Conservation (phyloP, 2,797 vertebrate genomes). For the Sebastes wilsoni region DNA sequence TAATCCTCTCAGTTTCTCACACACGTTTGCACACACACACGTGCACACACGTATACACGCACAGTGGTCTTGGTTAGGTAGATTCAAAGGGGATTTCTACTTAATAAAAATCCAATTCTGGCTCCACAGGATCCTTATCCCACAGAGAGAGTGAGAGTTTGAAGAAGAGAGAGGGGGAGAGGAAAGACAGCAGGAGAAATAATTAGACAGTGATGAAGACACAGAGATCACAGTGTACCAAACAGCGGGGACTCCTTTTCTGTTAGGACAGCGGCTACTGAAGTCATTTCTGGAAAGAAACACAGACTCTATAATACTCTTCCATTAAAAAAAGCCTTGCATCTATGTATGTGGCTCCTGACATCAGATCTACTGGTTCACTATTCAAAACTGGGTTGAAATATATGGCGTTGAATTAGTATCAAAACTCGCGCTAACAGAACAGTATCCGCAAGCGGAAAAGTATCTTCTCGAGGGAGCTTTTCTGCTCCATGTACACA, state of each 20-base stretch:
- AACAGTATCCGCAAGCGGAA: no score
- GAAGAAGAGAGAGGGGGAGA: constrained; percentile 31
- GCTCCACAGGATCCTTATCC: constrained; percentile 53
- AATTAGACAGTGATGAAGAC: constrained; percentile 63
- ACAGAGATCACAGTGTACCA: constrained; percentile 40
- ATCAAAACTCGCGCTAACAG: no score
- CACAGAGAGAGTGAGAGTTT: constrained; percentile 35
- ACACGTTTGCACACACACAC: not conserved
- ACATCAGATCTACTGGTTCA: not conserved
- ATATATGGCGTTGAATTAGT: no score
- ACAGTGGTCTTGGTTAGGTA: constrained; percentile 26
- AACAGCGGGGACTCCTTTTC: constrained; percentile 4
- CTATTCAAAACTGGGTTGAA: not conserved
- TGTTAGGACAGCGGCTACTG: not conserved
- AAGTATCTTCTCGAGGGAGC: no score
- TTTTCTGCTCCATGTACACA: no score
- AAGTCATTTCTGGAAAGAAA: not conserved
- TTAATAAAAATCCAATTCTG: constrained; percentile 66
- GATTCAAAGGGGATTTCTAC: constrained; percentile 56
- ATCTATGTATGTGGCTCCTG: not conserved
- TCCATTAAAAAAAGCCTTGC: not conserved
- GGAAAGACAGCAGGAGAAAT: constrained; percentile 53
- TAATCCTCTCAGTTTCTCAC: constrained; percentile 23
- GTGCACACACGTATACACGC: not conserved
- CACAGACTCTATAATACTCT: not conserved